Conservation (phyloP, 2,113 vertebrate genomes). For the Cavia porcellus region DNA sequence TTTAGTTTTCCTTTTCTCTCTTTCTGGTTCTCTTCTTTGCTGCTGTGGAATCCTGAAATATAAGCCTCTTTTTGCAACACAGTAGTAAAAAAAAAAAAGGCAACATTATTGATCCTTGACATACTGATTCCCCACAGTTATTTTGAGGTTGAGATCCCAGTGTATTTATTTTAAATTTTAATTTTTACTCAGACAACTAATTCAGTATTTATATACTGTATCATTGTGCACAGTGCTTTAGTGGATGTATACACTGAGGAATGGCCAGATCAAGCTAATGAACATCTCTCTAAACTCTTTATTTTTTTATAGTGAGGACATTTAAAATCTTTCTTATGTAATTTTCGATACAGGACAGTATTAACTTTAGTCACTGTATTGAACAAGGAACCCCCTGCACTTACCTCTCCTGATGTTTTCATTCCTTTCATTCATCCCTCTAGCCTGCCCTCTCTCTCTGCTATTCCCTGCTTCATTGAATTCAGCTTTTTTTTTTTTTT, state of each 20-base stretch:
- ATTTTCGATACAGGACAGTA: background rate
- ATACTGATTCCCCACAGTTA: background rate
- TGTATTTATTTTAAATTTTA: background rate
- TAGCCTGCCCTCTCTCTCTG: background rate
- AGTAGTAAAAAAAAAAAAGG: conserved; percentile 28
- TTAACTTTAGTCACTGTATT: background rate
- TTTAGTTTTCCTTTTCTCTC: background rate
- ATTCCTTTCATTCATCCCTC: background rate
- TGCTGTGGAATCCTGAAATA: background rate
- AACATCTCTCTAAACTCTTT: background rate
- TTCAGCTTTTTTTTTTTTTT: background rate
- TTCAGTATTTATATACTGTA: background rate
- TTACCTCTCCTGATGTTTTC: background rate
- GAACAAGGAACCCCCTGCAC: background rate
- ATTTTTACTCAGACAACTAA: background rate
- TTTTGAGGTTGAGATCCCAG: background rate
- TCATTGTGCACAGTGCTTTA: background rate
- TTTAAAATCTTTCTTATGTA: background rate
- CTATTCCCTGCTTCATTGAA: background rate
- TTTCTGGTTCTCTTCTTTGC: background rate
- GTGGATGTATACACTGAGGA: background rate
- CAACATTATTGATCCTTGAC: background rate
- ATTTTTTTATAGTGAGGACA: background rate
- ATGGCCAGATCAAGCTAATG: background rate
- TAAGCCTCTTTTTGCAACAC: background rate